phyloP scores from a whole-genome alignment of 1,140 invertebrate genomes.

The Episyrphus balteatus region DNA sequence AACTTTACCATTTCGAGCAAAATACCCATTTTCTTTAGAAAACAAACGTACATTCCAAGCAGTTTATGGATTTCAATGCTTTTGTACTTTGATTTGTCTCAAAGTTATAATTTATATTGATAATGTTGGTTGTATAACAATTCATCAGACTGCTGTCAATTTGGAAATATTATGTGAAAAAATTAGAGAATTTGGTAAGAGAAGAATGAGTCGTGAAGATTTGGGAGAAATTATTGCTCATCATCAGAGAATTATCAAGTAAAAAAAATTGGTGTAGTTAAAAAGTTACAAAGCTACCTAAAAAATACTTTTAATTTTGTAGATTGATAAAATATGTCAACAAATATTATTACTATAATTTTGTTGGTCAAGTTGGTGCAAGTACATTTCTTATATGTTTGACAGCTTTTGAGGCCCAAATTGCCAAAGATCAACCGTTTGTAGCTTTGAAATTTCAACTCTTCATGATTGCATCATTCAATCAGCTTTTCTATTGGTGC shows the following conservation, averaged over 20 bases:
- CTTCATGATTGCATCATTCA: slow-evolving; percentile 15
- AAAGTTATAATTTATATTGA: slow-evolving; percentile 16
- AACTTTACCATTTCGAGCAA: slow-evolving; percentile 12
- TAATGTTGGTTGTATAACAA: slow-evolving; percentile 13
- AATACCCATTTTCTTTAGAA: slow-evolving; percentile 17
- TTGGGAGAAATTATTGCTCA: neutral
- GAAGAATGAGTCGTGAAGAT: neutral
- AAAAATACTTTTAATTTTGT: slow-evolving; percentile 4
- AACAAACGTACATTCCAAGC: slow-evolving; percentile 8
- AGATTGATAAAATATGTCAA: slow-evolving; percentile 16
- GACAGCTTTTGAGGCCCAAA: slow-evolving; percentile 21
- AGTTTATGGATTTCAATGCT: slow-evolving; percentile 13
- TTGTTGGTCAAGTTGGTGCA: slow-evolving; percentile 19
- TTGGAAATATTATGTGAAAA: slow-evolving; percentile 19
- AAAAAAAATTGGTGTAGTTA: neutral
- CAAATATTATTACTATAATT: slow-evolving; percentile 15
- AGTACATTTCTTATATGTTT: slow-evolving; percentile 23
- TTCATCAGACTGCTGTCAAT: slow-evolving; percentile 23
- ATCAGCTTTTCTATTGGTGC: slow-evolving; percentile 25
- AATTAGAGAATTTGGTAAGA: slow-evolving; percentile 11
- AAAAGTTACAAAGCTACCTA: slow-evolving; percentile 8
- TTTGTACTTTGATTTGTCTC: slow-evolving; percentile 12
- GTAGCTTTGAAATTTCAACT: slow-evolving; percentile 19
- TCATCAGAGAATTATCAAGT: no score
- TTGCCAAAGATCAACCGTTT: slow-evolving; percentile 16